A percentile compares a stretch with the other conserved stretches of the same genome.
phyloP scores from a whole-genome alignment of 2,113 vertebrate species.

The Micromys minutus region DNA sequence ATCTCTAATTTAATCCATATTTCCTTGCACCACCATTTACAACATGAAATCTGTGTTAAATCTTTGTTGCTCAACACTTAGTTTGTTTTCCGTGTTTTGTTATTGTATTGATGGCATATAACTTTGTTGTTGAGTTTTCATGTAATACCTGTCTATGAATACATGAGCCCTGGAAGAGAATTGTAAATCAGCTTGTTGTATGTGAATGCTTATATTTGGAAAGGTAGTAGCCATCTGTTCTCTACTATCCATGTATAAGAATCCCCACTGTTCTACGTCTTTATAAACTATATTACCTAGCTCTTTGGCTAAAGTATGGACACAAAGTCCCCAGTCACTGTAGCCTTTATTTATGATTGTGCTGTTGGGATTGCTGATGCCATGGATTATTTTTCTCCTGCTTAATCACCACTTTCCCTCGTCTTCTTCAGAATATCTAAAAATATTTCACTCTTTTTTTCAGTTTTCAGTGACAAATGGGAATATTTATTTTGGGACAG shows the following conservation, averaged over 20 bases:
- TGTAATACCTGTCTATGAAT: neutral
- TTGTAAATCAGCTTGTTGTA: neutral
- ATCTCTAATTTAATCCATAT: neutral
- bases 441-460: neutral
- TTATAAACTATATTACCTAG: neutral
- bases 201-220: neutral
- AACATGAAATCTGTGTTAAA: neutral
- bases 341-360: too few relatives aligned
- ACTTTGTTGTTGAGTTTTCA: neutral
- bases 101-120: neutral
- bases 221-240: neutral
- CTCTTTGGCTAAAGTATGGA: neutral
- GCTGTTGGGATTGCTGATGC: neutral
- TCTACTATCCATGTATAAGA: neutral
- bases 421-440: neutral
- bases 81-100: neutral
- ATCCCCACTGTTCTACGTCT: neutral
- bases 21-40: neutral
- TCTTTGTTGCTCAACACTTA: neutral
- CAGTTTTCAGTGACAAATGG: neutral
- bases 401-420: slow-evolving; percentile 1
- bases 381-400: neutral
- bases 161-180: neutral
- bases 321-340: neutral
- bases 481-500: slow-evolving; percentile 1